Conservation (phyloP, 2,113 vertebrate species). For the Proterorhinus semilunaris region DNA sequence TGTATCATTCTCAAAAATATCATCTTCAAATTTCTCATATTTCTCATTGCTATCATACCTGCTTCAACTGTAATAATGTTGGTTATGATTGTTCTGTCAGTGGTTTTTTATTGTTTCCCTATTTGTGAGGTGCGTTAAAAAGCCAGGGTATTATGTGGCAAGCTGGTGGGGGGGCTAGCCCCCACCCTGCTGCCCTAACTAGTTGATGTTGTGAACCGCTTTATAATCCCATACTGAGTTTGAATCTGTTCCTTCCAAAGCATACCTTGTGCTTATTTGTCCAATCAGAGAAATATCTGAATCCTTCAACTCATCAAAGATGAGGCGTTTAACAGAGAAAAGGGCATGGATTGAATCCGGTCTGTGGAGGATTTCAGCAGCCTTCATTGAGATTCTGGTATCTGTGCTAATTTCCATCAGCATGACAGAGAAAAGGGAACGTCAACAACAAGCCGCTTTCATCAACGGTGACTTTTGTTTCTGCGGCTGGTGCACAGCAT, state of each 20-base stretch:
- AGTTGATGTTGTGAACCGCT: too few species aligned
- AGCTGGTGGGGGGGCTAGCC: too few species aligned
- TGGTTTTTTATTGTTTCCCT: too few species aligned
- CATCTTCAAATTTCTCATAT: too few species aligned
- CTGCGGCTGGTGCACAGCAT: conserved; percentile 23
- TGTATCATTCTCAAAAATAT: too few species aligned
- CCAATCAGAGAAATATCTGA: conserved; percentile 11
- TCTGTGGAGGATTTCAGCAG: conserved; percentile 24
- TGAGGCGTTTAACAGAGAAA: conserved; percentile 29
- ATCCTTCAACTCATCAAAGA: conserved; percentile 37
- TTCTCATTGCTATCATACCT: too few species aligned
- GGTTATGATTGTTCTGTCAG: too few species aligned
- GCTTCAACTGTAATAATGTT: too few species aligned
- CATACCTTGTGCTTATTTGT: not conserved
- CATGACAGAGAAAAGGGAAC: conserved; percentile 30
- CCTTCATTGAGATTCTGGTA: conserved; percentile 36
- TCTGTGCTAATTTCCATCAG: conserved; percentile 54
- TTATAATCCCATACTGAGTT: too few species aligned
- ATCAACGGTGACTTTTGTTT: conserved; percentile 49
- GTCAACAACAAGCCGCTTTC: conserved; percentile 41
- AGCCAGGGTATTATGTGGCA: too few species aligned
- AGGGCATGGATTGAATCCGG: conserved; percentile 25
- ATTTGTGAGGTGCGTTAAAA: too few species aligned
- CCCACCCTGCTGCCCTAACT: too few species aligned
- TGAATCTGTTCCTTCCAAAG: not conserved